These are phyloP conservation scores for Rotaria sp. DNA, from an alignment of 2,888 invertebrate genomes.

Conservation along the genomic window DNA sequence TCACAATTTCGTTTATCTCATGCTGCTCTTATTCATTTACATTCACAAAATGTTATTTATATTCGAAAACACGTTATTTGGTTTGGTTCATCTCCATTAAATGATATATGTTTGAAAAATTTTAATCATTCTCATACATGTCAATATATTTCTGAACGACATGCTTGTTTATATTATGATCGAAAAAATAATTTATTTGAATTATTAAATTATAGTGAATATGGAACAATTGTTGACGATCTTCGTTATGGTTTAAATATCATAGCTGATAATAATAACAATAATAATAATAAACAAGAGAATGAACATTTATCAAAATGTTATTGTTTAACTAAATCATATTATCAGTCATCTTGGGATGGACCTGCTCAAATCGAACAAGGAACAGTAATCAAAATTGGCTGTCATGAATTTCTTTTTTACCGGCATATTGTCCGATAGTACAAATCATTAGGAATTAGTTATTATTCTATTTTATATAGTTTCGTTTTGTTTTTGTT, in stretches of 20 bases:
- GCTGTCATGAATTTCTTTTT: constrained; percentile 78
- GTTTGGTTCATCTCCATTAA: constrained; percentile 29
- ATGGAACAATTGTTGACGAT: constrained; percentile 78
- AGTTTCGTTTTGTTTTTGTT: too few relatives aligned
- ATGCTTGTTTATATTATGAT: constrained; percentile 55
- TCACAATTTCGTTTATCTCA: constrained; percentile 20
- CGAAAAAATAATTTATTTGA: constrained; percentile 61
- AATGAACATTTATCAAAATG: constrained; percentile 42
- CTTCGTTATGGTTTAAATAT: constrained; percentile 65
- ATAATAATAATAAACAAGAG: constrained; percentile 41
- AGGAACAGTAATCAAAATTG: constrained; percentile 75
- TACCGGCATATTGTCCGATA: constrained; percentile 25
- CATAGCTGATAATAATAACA: neutral
- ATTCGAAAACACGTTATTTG: neutral
- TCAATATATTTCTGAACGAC: constrained; percentile 50
- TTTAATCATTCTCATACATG: constrained; percentile 49
- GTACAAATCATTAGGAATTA: neutral
- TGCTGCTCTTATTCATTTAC: constrained; percentile 10
- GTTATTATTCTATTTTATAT: too few relatives aligned
- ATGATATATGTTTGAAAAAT: constrained; percentile 32
- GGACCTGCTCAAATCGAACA: constrained; percentile 77
- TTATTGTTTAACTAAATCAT: constrained; percentile 44
- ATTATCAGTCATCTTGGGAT: constrained; percentile 65
- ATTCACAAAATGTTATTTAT: neutral
- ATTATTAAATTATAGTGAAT: constrained; percentile 82